Evolutionary conservation across 2,888 invertebrate genomes (phyloP), one percentile per base, ranked within the genome.

Genomic region (Metopia argyrocephala): DNA sequence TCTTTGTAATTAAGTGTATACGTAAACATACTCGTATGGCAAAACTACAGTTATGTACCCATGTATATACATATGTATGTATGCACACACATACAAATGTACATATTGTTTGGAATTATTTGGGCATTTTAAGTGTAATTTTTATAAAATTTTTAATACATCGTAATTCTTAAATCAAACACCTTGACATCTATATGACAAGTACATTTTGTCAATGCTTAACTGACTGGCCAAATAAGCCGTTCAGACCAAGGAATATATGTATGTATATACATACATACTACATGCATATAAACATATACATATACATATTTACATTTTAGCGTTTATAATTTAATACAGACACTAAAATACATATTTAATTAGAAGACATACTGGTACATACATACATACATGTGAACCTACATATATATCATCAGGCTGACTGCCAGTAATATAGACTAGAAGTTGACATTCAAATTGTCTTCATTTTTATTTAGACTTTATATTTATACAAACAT

Each of bases 371-470:
- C n/a, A n/a, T n/a, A n/a, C n/a, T n/a, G n/a, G 12, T 23, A 9
- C n/a, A 56, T 9, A 52, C 5, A 52, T 5, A 62, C 18, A 1
- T n/a, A 64, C 12, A 1, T 20, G 48, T 31, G 3, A 21, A 15
- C 21, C 18, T 0, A 25, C 27, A 68, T n/a, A 23, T 38, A 62
- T 38, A 6, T 15, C 38, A 20, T 56, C 6, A 12, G 73, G 4
- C 50, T 52, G 56, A 18, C 38, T 52, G 31, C 4, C 61, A 38
- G 54, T 23, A 20, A 61, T n/a, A 21, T 54, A 12, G 9, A 52
- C 46, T 38, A 48, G 57, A 50, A 61, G 56, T 76, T 80, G 76
- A 80, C 71, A 80, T 80, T 80, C 79, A 76, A 56, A 48, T 62
- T 48, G 18, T 65, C 45, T 38, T 38, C 15, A 31, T 38, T 38